Percentiles rank a stretch among this genome's conserved stretches.
Conservation (phyloP, 2,797 vertebrate genomes). For the Megaceryle alcyon region DNA sequence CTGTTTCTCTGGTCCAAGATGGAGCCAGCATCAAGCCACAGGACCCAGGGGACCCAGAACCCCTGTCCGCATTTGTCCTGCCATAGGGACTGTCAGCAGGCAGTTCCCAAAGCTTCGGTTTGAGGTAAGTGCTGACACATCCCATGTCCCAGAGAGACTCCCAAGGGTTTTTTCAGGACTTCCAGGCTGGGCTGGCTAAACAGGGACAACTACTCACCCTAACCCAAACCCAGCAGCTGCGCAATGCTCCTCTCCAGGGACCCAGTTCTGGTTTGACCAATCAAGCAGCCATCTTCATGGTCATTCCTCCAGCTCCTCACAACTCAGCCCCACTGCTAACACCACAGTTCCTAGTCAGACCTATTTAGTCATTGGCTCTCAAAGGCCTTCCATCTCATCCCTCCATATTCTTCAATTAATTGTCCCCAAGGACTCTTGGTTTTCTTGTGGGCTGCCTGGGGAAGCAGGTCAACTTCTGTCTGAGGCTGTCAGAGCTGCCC, state of each 20-base stretch:
- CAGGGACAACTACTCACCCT: background rate
- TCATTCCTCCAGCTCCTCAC: background rate
- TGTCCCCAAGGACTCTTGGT: background rate
- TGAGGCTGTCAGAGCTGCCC: background rate
- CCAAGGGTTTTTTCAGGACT: background rate
- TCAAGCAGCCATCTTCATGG: background rate
- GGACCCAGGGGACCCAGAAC: background rate
- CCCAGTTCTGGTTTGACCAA: background rate
- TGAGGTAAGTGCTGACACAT: background rate
- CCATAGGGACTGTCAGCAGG: background rate
- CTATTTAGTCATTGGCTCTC: background rate
- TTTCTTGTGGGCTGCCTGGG: background rate
- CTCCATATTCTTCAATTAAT: background rate
- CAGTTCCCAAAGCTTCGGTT: background rate
- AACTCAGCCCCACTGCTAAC: background rate
- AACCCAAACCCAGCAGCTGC: background rate
- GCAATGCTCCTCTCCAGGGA: background rate
- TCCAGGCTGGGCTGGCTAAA: background rate
- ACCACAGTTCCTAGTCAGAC: background rate
- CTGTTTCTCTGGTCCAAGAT: background rate
- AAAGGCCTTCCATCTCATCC: background rate
- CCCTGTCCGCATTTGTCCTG: background rate
- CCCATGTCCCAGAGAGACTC: background rate
- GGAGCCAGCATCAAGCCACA: background rate
- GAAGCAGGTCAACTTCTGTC: background rate